Evolutionary conservation across 2,888 invertebrate species (phyloP), one percentile per base, ranked within the genome.

Genomic region (Parochlus steinenii): DNA sequence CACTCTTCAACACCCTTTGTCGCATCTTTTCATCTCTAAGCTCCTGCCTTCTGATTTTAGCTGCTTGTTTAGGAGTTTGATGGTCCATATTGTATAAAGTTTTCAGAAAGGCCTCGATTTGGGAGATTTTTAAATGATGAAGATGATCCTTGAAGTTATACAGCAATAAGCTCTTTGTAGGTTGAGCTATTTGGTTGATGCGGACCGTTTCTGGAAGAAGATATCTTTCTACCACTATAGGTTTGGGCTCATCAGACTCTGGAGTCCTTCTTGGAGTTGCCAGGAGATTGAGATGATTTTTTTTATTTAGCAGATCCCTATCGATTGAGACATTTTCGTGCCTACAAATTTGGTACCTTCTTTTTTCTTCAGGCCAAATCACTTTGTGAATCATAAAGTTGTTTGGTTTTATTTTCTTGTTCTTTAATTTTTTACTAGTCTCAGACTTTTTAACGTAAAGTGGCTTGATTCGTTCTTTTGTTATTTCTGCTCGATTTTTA

Each of bases 241-340:
- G 11, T 2, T 6, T 17, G 17, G n/a, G n/a, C 17, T 17, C 17
- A 10, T 6, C 12, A 10, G 14, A 10, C 11, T 12, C 31, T 31
- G 25, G 5, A 14, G 5, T 24, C 14, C n/a, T n/a, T 11, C 51
- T 54, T 6, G 58, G 58, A 2, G 51, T 51, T 3, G 56, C 48
- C 27, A 58, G 38, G 34, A 46, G 49, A 24, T 49, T 50, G 0
- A 53, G 46, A 39, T 58, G 54, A 17, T 58, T 56, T 26, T 49
- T 44, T n/a, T 47, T 43, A 1, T 52, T 51, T 2, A 58, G 39
- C 27, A 55, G 47, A 43, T 55, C 54, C 7, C 56, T 47, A 36
- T 56, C 53, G 15, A 56, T 48, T 3, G 55, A 48, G 38, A 53
- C 50, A 3, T 51, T 56, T 0, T 46, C 42, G 38, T 56, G 57